Conservation (phyloP, 2,888 invertebrate species). For the Xanthostigma xanthostigma region DNA sequence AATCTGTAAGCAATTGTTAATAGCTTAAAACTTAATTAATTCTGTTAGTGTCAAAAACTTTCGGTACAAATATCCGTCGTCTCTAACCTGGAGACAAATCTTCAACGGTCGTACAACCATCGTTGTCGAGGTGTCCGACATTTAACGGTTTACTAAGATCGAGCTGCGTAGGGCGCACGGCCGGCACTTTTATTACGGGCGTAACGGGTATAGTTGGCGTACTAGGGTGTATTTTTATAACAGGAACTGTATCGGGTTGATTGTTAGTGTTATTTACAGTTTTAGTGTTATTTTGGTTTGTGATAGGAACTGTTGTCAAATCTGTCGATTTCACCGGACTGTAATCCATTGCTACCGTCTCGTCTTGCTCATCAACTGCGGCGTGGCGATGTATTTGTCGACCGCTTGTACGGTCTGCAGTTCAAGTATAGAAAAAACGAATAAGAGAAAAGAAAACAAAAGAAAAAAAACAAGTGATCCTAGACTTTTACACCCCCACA, state of each 20-base stretch:
- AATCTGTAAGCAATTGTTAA: background rate
- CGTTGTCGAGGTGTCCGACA: slow-evolving; percentile 15
- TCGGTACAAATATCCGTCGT: background rate
- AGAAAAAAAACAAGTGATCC: background rate
- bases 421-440: background rate
- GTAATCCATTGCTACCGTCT: background rate
- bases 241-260: background rate
- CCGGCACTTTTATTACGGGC: slow-evolving; percentile 20
- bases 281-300: background rate
- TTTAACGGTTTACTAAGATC: slow-evolving; percentile 25
- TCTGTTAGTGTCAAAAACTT: background rate
- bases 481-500: background rate
- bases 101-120: background rate
- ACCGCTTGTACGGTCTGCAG: background rate
- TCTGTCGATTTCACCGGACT: background rate
- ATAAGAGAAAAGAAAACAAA: slow-evolving; percentile 1
- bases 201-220: slow-evolving; percentile 19
- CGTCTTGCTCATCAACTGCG: background rate
- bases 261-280: slow-evolving; percentile 1
- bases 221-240: background rate
- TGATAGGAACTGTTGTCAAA: background rate
- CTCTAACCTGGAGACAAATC: slow-evolving; percentile 19
- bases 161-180: slow-evolving; percentile 24
- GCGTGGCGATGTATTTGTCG: background rate
- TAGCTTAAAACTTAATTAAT: background rate